phyloP scores from a whole-genome alignment of 1,140 invertebrate genomes.

The Tetragonula clypearis region DNA sequence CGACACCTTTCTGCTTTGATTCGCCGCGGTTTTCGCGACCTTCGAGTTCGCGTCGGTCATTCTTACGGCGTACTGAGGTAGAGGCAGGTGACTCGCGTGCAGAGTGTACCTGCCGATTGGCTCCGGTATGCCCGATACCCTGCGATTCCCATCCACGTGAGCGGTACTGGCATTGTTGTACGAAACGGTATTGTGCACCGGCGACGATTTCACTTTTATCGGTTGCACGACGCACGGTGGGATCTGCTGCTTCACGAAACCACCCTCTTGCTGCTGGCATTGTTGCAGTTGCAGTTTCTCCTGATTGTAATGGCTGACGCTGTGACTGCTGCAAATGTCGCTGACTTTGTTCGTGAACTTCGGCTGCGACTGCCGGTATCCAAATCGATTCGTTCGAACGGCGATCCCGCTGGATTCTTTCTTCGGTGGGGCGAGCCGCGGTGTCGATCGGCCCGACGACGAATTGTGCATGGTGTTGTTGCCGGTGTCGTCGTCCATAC shows the following conservation, averaged over 20 bases:
- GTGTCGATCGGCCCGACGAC: slow-evolving; percentile 81
- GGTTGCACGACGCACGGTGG: slow-evolving; percentile 36
- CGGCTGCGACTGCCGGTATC: slow-evolving; percentile 79
- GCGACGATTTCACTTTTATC: slow-evolving; percentile 65
- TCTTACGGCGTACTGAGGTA: slow-evolving; percentile 87
- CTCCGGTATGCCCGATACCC: slow-evolving; percentile 67
- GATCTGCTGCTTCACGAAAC: slow-evolving; percentile 46
- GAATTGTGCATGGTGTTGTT: slow-evolving; percentile 63
- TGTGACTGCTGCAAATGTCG: slow-evolving; percentile 77
- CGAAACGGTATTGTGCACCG: slow-evolving; percentile 58
- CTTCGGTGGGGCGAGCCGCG: slow-evolving; percentile 81
- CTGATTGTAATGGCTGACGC: slow-evolving; percentile 70
- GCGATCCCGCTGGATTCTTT: slow-evolving; percentile 79
- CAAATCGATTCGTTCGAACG: slow-evolving; percentile 81
- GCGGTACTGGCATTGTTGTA: slow-evolving; percentile 40
- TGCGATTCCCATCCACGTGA: slow-evolving; percentile 56
- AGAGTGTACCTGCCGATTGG: slow-evolving; percentile 85
- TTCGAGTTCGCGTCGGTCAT: slow-evolving; percentile 85
- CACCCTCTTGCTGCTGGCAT: slow-evolving; percentile 54
- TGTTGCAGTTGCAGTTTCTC: slow-evolving; percentile 65
- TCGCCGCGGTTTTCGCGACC: slow-evolving; percentile 87
- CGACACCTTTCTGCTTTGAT: slow-evolving; percentile 82
- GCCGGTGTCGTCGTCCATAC: slow-evolving; percentile 57
- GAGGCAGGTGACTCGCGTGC: slow-evolving; percentile 87
- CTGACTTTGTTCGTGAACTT: slow-evolving; percentile 80